Evolutionary conservation across 2,888 invertebrate genomes (phyloP).

Genomic region (Seira ritae): DNA sequence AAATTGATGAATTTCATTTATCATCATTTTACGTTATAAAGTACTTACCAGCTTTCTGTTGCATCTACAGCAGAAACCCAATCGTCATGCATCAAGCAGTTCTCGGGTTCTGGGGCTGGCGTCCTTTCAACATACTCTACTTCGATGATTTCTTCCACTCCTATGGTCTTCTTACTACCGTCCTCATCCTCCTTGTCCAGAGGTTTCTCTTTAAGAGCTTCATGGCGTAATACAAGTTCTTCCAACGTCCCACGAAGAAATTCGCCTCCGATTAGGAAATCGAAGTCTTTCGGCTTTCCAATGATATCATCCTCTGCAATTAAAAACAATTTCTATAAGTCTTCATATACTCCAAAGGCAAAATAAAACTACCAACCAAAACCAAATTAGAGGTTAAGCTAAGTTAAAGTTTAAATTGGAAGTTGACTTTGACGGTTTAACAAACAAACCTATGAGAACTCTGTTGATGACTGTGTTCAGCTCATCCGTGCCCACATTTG

Average conservation of each 20-base stretch:
- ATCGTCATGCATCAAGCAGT: slow-evolving; percentile 95
- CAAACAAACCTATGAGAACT: slow-evolving; percentile 80
- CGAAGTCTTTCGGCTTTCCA: slow-evolving; percentile 81
- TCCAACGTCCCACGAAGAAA: slow-evolving; percentile 84
- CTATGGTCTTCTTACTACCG: slow-evolving; percentile 76
- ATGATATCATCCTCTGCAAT: slow-evolving; percentile 71
- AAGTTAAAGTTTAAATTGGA: no score
- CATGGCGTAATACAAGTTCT: slow-evolving; percentile 80
- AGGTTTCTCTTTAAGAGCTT: slow-evolving; percentile 81
- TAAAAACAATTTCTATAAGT: no score
- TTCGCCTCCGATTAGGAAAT: slow-evolving; percentile 91
- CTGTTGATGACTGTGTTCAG: slow-evolving; percentile 89
- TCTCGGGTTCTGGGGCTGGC: slow-evolving; percentile 94
- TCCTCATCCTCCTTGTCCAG: slow-evolving; percentile 23
- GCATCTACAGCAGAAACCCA: slow-evolving; percentile 95
- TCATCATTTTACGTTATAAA: no score
- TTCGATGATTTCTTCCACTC: slow-evolving; percentile 89
- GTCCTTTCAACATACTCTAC: slow-evolving; percentile 94
- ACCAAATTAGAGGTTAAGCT: no score
- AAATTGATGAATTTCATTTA: no score
- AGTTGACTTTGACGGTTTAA: no score
- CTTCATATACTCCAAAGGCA: no score
- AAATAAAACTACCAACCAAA: no score
- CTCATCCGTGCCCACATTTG: slow-evolving; percentile 82
- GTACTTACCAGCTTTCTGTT: slow-evolving; percentile 81